Evolutionary conservation across 2,888 invertebrate genomes (phyloP).

Genomic region (Tenthredo distinguenda): DNA sequence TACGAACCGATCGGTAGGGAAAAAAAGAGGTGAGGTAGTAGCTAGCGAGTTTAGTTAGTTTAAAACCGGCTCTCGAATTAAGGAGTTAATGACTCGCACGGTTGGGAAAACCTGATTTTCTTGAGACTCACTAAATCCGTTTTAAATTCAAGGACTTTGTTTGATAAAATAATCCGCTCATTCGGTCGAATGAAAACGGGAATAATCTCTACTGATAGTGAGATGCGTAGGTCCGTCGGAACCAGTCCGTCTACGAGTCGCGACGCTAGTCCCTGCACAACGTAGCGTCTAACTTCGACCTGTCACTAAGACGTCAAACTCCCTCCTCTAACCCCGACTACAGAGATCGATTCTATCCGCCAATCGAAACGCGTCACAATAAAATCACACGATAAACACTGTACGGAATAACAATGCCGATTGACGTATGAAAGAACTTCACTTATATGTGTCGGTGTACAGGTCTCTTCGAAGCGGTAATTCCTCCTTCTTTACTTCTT

Average conservation of each 20-base stretch:
- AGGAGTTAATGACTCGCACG: slow-evolving; percentile 17
- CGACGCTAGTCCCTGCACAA: slow-evolving; percentile 34
- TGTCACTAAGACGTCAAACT: slow-evolving; percentile 48
- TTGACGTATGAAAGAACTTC: not conserved
- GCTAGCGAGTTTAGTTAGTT: not conserved
- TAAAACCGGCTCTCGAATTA: slow-evolving; percentile 8
- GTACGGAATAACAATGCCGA: not conserved
- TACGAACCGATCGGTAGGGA: not conserved
- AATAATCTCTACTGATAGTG: not conserved
- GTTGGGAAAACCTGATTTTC: not conserved
- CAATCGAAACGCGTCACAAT: slow-evolving; percentile 33
- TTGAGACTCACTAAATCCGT: not conserved
- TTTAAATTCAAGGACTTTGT: not conserved
- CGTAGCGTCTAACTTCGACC: slow-evolving; percentile 26
- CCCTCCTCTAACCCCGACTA: slow-evolving; percentile 21
- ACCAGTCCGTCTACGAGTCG: slow-evolving; percentile 26
- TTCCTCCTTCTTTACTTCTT: not conserved
- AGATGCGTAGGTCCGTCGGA: slow-evolving; percentile 31
- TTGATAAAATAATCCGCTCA: not conserved
- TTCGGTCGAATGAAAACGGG: not conserved
- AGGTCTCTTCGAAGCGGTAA: not conserved
- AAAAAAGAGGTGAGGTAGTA: not conserved
- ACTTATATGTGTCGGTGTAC: not conserved
- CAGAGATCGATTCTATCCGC: slow-evolving; percentile 12
- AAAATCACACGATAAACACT: slow-evolving; percentile 20